Conservation (phyloP, 2,113 vertebrate genomes). For the Pteropus alecto region DNA sequence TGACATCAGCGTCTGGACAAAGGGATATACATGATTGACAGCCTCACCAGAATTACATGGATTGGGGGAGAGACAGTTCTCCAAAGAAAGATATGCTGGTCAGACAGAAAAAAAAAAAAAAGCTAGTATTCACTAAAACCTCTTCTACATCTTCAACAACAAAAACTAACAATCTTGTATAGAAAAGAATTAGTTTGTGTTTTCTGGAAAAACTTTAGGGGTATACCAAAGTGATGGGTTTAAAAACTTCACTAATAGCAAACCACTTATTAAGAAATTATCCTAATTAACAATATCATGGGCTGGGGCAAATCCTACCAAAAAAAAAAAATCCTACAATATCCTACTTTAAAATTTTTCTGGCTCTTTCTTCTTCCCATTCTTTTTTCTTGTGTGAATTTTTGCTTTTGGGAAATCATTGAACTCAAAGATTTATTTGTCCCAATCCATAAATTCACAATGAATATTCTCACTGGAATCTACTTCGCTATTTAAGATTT, state of each 20-base stretch:
- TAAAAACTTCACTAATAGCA: background rate
- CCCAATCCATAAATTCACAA: background rate
- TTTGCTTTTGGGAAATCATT: background rate
- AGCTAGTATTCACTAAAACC: background rate
- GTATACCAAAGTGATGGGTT: background rate
- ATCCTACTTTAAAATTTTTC: background rate
- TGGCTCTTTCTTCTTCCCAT: background rate
- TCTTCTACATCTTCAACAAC: background rate
- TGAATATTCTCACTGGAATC: background rate
- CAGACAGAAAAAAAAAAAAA: background rate
- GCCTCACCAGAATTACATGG: background rate
- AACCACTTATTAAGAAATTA: background rate
- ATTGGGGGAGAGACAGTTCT: background rate
- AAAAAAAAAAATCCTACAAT: background rate
- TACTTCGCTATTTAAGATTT: background rate
- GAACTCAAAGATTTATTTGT: background rate
- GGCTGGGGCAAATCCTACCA: background rate
- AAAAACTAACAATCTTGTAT: background rate
- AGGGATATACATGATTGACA: background rate
- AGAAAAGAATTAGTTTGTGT: background rate
- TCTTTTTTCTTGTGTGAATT: background rate
- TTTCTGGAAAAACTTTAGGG: background rate
- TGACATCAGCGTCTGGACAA: background rate
- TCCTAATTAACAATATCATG: background rate
- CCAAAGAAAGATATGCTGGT: background rate